Evolutionary conservation across 2,888 invertebrate genomes (phyloP).

Genomic region (Cinara cedri): DNA sequence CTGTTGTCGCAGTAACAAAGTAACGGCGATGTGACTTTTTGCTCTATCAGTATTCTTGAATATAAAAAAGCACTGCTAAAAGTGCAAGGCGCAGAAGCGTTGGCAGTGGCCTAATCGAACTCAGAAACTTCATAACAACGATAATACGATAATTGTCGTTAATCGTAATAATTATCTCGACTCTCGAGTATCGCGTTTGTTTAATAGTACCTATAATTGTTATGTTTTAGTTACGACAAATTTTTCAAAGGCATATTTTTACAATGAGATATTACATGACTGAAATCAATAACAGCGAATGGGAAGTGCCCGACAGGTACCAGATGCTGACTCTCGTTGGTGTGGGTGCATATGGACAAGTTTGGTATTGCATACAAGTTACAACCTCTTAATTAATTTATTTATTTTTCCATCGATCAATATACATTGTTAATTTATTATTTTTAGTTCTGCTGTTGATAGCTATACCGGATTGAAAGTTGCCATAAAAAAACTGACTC

Average conservation of each 20-base stretch:
- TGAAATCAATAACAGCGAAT: constrained; percentile 96
- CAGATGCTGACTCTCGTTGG: constrained; percentile 91
- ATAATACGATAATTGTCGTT: neutral
- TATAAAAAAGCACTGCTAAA: no score
- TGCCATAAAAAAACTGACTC: constrained; percentile 96
- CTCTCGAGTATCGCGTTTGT: neutral
- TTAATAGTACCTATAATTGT: neutral
- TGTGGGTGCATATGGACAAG: constrained; percentile 97
- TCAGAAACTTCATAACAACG: neutral
- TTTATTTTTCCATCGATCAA: neutral
- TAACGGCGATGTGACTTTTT: no score
- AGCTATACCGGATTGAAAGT: constrained; percentile 80
- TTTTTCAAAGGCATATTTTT: neutral
- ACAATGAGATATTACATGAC: constrained; percentile 73
- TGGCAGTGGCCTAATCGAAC: neutral
- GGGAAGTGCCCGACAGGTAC: constrained; percentile 94
- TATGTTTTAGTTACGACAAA: neutral
- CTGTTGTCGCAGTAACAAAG: no score
- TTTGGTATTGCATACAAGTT: constrained; percentile 85
- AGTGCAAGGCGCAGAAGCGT: constrained; percentile 23
- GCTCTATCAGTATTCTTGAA: no score
- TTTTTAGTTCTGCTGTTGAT: constrained; percentile 81
- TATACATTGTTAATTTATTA: neutral
- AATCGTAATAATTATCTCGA: neutral
- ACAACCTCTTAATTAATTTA: neutral